These are phyloP conservation scores for Antheraea pernyi DNA, from an alignment of 1,140 invertebrate genomes.

Conservation along the genomic window DNA sequence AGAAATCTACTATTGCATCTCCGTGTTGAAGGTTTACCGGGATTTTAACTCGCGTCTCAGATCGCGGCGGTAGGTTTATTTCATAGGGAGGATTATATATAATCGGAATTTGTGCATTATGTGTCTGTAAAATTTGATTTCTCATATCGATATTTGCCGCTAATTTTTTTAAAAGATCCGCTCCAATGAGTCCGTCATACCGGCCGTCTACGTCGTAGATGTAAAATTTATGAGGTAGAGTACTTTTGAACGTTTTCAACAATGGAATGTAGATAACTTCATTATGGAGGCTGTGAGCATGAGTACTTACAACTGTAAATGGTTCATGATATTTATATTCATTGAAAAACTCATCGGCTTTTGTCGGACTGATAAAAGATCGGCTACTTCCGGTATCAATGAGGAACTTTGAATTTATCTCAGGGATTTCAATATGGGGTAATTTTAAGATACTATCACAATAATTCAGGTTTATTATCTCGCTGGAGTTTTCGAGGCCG, in stretches of 20 bases:
- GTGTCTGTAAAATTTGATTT: conserved; percentile 20
- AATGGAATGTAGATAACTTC: conserved; percentile 10
- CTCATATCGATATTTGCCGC: conserved; percentile 30
- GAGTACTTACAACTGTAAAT: conserved; percentile 17
- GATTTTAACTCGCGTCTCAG: conserved; percentile 18
- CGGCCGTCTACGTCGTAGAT: conserved; percentile 25
- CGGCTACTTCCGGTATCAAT: conserved; percentile 20
- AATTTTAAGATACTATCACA: conserved; percentile 10
- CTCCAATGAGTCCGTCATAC: conserved; percentile 40
- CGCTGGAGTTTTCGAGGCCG: not conserved
- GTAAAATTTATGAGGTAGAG: conserved; percentile 15
- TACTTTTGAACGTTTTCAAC: conserved; percentile 6
- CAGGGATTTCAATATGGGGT: conserved; percentile 15
- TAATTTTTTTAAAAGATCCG: conserved; percentile 31
- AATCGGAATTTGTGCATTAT: conserved; percentile 21
- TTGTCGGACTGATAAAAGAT: conserved; percentile 18
- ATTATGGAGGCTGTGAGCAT: conserved; percentile 9
- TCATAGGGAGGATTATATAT: conserved; percentile 18
- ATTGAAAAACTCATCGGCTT: conserved; percentile 9
- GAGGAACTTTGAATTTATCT: conserved; percentile 15
- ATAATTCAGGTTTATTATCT: conserved; percentile 17
- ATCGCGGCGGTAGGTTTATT: conserved; percentile 14
- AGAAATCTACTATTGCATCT: conserved; percentile 14
- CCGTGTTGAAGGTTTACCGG: conserved; percentile 18
- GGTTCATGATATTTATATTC: conserved; percentile 10